A percentile compares a stretch with the other conserved stretches of the same genome.
Conservation (phyloP, 2,888 invertebrate genomes). For the Drosophila kokeensis region DNA sequence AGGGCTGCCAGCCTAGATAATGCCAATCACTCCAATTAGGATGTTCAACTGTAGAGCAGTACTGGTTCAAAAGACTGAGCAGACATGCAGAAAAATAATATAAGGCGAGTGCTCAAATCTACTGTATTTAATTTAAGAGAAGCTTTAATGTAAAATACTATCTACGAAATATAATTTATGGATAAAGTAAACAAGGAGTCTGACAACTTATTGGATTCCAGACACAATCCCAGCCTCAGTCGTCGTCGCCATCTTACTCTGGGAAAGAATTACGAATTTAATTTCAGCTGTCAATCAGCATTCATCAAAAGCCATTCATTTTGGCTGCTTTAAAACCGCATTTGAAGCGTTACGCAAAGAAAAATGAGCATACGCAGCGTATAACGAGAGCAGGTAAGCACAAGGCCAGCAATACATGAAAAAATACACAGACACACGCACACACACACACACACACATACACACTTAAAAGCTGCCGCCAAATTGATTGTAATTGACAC, state of each 20-base stretch:
- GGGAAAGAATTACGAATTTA: slow-evolving; percentile 36
- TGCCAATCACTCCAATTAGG: not conserved
- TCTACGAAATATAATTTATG: not conserved
- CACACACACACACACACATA: slow-evolving; percentile 1
- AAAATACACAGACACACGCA: slow-evolving; percentile 14
- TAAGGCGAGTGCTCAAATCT: not conserved
- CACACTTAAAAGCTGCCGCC: slow-evolving; percentile 49
- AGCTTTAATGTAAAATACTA: not conserved
- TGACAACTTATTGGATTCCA: slow-evolving; percentile 28
- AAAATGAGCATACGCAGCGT: slow-evolving; percentile 52
- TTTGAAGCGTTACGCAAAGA: slow-evolving; percentile 36
- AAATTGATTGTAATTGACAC: slow-evolving; percentile 83
- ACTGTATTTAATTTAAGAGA: not conserved
- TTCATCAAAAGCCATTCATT: slow-evolving; percentile 42
- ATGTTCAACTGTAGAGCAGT: not conserved
- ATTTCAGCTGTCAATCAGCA: slow-evolving; percentile 68
- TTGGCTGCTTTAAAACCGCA: slow-evolving; percentile 53
- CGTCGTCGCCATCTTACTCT: slow-evolving; percentile 20
- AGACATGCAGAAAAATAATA: too few species aligned
- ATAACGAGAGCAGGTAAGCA: slow-evolving; percentile 29
- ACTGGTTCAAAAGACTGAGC: not conserved
- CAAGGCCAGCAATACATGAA: slow-evolving; percentile 11
- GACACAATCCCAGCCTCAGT: slow-evolving; percentile 14
- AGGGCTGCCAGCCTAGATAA: not conserved
- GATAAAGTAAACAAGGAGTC: not conserved